Conservation (phyloP, 2,113 vertebrate species). For the Phylloscopus trochilus region DNA sequence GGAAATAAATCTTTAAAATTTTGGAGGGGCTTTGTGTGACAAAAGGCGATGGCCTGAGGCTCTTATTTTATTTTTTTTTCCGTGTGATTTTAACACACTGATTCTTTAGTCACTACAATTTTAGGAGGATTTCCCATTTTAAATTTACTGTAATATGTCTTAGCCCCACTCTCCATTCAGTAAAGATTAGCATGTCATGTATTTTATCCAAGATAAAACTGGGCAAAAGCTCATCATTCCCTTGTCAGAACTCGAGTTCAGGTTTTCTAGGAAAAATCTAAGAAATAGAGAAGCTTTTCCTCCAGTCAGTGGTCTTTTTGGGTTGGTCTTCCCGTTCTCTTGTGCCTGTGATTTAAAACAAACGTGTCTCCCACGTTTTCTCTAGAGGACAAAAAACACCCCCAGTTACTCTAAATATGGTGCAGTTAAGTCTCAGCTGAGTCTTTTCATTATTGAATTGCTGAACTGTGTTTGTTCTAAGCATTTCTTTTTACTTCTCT, state of each 20-base stretch:
- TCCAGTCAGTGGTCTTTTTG: neutral
- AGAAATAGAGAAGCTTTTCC: neutral
- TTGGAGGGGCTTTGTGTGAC: neutral
- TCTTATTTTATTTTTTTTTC: neutral
- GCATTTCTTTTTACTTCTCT: neutral
- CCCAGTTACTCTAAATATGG: neutral
- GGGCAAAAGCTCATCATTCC: neutral
- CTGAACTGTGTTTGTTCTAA: neutral
- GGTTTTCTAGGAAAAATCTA: neutral
- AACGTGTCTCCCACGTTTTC: neutral
- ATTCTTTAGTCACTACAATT: neutral
- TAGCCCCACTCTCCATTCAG: neutral
- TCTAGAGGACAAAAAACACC: neutral
- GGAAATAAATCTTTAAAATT: neutral
- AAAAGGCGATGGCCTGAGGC: neutral
- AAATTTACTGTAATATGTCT: neutral
- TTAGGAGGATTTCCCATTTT: neutral
- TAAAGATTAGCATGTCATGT: neutral
- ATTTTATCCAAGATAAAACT: neutral
- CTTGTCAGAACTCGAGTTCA: neutral
- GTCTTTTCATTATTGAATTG: neutral
- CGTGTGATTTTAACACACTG: neutral
- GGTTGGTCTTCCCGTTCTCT: neutral
- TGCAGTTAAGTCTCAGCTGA: neutral
- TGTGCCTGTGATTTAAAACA: neutral